phyloP scores from a whole-genome alignment of 2,113 vertebrate genomes.

The Meleagris gallopavo region DNA sequence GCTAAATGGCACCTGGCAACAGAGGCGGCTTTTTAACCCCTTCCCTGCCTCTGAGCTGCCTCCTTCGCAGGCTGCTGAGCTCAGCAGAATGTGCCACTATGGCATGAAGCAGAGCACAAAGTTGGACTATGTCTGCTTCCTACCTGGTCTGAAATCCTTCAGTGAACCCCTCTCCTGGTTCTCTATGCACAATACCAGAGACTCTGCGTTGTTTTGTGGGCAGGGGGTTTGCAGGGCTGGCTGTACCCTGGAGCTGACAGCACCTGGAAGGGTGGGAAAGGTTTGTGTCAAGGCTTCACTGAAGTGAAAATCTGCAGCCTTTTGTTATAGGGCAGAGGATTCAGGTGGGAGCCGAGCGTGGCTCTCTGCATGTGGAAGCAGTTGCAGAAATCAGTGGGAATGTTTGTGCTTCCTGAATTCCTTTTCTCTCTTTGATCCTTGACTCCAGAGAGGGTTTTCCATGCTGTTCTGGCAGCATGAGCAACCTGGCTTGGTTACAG shows the following conservation, averaged over 20 bases:
- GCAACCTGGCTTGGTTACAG: background rate
- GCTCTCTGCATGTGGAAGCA: background rate
- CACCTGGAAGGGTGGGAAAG: accelerated
- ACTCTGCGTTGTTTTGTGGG: accelerated
- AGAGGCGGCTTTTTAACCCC: background rate
- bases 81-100: background rate
- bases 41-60: background rate
- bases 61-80: background rate
- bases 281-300: background rate
- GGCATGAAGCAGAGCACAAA: background rate
- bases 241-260: background rate
- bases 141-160: background rate
- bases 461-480: background rate
- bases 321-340: background rate
- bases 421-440: background rate
- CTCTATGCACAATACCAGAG: accelerated
- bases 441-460: background rate
- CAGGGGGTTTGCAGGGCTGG: background rate
- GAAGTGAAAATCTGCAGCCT: background rate
- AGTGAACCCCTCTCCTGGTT: background rate
- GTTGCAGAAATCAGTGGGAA: background rate
- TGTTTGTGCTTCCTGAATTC: background rate
- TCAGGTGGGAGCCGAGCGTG: background rate
- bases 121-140: background rate
- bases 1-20: background rate